Percentiles rank a stretch among this genome's conserved stretches.
Conservation (phyloP, 2,113 vertebrate species). For the Hystrix brachyura region DNA sequence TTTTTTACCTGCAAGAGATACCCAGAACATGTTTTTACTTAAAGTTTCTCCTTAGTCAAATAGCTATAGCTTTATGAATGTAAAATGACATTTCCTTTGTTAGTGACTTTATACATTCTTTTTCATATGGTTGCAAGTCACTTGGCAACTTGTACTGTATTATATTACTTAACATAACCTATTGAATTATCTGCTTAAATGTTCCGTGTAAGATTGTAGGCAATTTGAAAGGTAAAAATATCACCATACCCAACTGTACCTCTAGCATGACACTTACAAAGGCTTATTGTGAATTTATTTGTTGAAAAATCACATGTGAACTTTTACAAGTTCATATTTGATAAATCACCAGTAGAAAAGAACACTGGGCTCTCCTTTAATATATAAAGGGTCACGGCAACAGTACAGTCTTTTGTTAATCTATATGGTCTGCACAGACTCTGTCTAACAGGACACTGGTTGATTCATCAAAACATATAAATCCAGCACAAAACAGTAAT, state of each 20-base stretch:
- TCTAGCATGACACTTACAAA: neutral
- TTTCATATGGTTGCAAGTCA: neutral
- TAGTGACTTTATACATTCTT: neutral
- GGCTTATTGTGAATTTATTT: neutral
- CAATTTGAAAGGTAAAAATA: neutral
- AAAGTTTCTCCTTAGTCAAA: neutral
- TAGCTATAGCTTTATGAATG: neutral
- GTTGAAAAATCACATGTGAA: slow-evolving; percentile 33
- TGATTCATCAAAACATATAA: slow-evolving; percentile 45
- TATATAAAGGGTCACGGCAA: neutral
- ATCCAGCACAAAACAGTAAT: neutral
- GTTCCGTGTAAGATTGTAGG: neutral
- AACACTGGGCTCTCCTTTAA: neutral
- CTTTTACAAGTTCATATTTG: neutral
- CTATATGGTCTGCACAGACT: neutral
- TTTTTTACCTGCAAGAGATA: neutral
- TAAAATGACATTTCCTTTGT: neutral
- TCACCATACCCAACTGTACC: neutral
- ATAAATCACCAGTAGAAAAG: slow-evolving; percentile 1
- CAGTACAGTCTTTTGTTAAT: slow-evolving; percentile 11
- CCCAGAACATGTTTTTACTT: neutral
- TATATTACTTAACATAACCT: neutral
- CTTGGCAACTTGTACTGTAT: neutral
- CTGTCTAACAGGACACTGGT: neutral
- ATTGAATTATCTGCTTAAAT: neutral